Evolutionary conservation across 2,797 vertebrate genomes (phyloP).

Genomic region (Halcyon leucocephala): DNA sequence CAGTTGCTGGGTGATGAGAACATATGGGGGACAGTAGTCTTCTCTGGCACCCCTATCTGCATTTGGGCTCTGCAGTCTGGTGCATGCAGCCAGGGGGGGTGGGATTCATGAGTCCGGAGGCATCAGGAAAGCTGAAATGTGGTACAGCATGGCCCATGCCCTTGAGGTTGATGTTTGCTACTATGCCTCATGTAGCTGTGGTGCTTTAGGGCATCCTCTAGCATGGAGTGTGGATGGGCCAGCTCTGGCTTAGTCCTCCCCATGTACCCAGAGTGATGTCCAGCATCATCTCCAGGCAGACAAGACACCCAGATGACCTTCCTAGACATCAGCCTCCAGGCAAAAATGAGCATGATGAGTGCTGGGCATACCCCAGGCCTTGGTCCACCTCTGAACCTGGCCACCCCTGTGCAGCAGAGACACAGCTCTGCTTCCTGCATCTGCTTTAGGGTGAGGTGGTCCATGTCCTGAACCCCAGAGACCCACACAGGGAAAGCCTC

Average conservation of each 20-base stretch:
- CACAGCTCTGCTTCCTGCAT: not conserved
- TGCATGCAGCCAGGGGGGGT: conserved; percentile 23
- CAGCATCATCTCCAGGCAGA: not conserved
- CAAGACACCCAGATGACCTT: not conserved
- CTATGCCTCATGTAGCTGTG: not conserved
- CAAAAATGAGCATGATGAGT: not conserved
- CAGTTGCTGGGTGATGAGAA: not conserved
- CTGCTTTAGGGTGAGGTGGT: not conserved
- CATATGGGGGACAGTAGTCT: not conserved
- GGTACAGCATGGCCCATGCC: not conserved
- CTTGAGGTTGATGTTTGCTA: not conserved
- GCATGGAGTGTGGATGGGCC: not conserved
- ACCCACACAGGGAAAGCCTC: not conserved
- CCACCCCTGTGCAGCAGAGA: not conserved
- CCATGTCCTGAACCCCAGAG: not conserved
- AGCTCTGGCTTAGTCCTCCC: not conserved
- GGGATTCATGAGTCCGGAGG: conserved; percentile 45
- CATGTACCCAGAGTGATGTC: not conserved
- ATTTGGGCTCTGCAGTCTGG: conserved; percentile 50
- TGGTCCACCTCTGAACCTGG: not conserved
- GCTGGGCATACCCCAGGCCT: not conserved
- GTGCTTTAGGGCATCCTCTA: not conserved
- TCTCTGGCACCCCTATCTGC: conserved; percentile 37
- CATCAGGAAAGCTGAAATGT: not conserved
- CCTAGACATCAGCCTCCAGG: not conserved